Percentiles rank a stretch among this genome's conserved stretches.
Evolutionary conservation across 2,797 vertebrate species (phyloP).

Genomic region (Pygocentrus nattereri): DNA sequence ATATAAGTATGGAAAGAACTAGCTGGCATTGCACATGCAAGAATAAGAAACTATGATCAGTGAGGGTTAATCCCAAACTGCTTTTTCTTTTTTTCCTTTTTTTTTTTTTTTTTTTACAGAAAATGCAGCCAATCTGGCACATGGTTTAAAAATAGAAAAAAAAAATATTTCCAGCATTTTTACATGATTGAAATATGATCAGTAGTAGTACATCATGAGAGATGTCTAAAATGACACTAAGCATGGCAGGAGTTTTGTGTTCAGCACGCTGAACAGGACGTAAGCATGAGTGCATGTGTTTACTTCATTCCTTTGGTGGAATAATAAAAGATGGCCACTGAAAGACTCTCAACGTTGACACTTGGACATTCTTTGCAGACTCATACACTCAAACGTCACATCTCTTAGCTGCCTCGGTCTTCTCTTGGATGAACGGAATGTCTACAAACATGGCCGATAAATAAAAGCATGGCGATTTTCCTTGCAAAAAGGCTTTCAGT

Average conservation of each 20-base stretch:
- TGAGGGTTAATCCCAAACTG: conserved; percentile 63
- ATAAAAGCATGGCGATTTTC: conserved; percentile 21
- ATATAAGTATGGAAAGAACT: conserved; percentile 23
- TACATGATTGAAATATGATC: conserved; percentile 61
- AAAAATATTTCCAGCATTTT: conserved; percentile 60
- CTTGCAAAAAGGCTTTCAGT: conserved; percentile 87
- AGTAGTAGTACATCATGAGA: conserved; percentile 61
- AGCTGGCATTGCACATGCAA: conserved; percentile 70
- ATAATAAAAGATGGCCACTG: conserved; percentile 38
- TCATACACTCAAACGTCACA: conserved; percentile 9
- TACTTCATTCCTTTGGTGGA: conserved; percentile 27
- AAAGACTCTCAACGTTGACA: conserved; percentile 38
- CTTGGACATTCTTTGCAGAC: background rate
- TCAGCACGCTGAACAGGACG: conserved; percentile 42
- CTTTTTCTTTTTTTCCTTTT: no score
- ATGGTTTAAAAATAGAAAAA: conserved; percentile 57
- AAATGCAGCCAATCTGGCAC: conserved; percentile 65
- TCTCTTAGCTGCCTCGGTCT: conserved; percentile 46
- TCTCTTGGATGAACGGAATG: conserved; percentile 38
- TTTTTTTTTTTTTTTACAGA: no score
- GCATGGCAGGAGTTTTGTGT: conserved; percentile 37
- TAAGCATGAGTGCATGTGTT: conserved; percentile 29
- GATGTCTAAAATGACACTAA: conserved; percentile 43
- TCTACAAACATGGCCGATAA: conserved; percentile 19
- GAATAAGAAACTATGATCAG: conserved; percentile 73